Conservation (phyloP, 2,113 vertebrate species). For the Paralichthys olivaceus region DNA sequence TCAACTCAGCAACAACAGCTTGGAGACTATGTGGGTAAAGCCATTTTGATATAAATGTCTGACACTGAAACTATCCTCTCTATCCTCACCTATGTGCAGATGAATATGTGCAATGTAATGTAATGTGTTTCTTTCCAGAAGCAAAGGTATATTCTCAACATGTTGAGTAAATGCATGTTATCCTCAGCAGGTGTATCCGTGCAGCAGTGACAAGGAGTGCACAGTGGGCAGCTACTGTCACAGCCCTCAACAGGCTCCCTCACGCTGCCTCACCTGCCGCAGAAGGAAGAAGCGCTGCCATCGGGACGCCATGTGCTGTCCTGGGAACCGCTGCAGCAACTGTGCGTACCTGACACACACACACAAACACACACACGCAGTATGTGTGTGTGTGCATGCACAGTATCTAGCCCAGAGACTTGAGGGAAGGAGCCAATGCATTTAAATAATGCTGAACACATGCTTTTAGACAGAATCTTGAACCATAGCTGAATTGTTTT, state of each 20-base stretch:
- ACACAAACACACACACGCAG: neutral
- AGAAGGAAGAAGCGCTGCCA: conserved; percentile 95
- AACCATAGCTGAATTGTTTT: conserved; percentile 15
- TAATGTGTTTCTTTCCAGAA: neutral
- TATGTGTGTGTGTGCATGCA: no score
- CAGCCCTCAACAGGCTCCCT: conserved; percentile 88
- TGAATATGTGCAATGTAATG: neutral
- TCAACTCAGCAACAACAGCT: no score
- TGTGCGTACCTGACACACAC: conserved; percentile 79
- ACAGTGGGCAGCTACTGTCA: conserved; percentile 93
- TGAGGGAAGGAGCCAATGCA: conserved; percentile 13
- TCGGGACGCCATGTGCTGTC: conserved; percentile 95
- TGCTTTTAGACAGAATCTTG: conserved; percentile 38
- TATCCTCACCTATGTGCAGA: no score
- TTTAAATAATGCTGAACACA: conserved; percentile 57
- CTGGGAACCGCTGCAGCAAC: conserved; percentile 93
- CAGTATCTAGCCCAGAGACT: conserved; percentile 19
- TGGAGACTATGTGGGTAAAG: no score
- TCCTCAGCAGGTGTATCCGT: conserved; percentile 88
- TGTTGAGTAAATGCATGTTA: conserved; percentile 1
- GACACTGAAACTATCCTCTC: no score
- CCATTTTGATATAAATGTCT: neutral
- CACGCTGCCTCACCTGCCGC: conserved; percentile 90
- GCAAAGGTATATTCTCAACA: neutral
- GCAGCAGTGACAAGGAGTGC: conserved; percentile 94